Percentiles rank a stretch among this genome's conserved stretches.
These are phyloP conservation scores for Proales similis DNA, from an alignment of 1,140 invertebrate genomes.

Conservation along the genomic window DNA sequence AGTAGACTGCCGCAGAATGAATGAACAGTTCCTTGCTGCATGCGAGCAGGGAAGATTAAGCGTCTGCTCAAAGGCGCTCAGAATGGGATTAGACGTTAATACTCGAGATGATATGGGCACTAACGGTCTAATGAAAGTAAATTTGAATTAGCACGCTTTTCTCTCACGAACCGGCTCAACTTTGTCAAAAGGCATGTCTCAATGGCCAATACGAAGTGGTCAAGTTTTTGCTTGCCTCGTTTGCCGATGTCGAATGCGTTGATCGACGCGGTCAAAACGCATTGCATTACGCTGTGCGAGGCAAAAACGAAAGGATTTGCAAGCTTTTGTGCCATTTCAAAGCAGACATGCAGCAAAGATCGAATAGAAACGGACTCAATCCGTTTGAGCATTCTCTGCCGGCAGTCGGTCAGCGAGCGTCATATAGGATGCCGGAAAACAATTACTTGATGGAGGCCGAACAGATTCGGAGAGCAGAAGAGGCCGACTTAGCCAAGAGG, in stretches of 20 bases:
- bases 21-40: conserved; percentile 1
- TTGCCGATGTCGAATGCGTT: conserved; percentile 7
- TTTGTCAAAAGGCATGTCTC: conserved; percentile 7
- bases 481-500: background rate
- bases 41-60: conserved; percentile 13
- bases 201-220: conserved; percentile 12
- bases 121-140: conserved; percentile 30
- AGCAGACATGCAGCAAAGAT: conserved; percentile 2
- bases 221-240: conserved; percentile 2
- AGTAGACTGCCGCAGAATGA: conserved; percentile 7
- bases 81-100: conserved; percentile 28
- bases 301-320: conserved; percentile 24
- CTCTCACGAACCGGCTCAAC: too few species aligned
- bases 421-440: background rate
- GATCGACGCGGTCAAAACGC: conserved; percentile 11
- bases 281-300: conserved; percentile 9
- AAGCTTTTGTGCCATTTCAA: conserved; percentile 28
- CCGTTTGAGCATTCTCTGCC: too few species aligned
- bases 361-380: background rate
- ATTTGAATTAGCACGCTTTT: too few species aligned
- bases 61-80: conserved; percentile 10
- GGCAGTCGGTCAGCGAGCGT: too few species aligned
- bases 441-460: conserved; percentile 14
- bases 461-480: conserved; percentile 8
- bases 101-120: background rate